phyloP scores from a whole-genome alignment of 2,888 invertebrate genomes.

The Rhingia campestris region DNA sequence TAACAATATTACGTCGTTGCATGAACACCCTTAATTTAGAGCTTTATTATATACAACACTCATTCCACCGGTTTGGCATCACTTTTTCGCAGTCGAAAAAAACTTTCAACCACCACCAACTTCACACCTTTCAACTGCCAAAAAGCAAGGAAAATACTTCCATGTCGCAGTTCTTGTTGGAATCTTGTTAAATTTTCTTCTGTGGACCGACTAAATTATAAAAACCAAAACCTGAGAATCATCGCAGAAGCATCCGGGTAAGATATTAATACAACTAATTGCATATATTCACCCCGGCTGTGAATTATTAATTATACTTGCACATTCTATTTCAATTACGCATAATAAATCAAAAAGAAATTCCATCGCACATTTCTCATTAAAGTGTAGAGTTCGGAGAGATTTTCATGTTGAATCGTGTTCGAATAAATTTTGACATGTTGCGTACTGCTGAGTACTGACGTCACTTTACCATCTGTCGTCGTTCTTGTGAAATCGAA shows the following conservation, averaged over 20 bases:
- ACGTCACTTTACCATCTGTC: constrained; percentile 43
- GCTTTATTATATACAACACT: neutral
- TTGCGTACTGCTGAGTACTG: constrained; percentile 27
- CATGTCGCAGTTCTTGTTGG: constrained; percentile 77
- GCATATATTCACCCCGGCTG: constrained; percentile 32
- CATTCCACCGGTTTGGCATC: constrained; percentile 18
- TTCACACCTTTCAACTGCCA: constrained; percentile 59
- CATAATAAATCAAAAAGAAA: constrained; percentile 15
- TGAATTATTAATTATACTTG: constrained; percentile 13
- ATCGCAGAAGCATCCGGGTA: constrained; percentile 74
- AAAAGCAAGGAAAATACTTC: constrained; percentile 50
- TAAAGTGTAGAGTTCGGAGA: constrained; percentile 51
- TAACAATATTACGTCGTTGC: too few relatives aligned
- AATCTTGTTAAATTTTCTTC: constrained; percentile 76
- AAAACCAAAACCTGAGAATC: constrained; percentile 70
- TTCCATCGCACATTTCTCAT: constrained; percentile 20
- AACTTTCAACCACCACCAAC: constrained; percentile 33
- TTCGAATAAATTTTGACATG: constrained; percentile 40
- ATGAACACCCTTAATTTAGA: too few relatives aligned
- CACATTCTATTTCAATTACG: constrained; percentile 30
- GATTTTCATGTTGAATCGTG: constrained; percentile 65
- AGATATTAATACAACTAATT: constrained; percentile 25
- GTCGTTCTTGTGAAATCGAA: constrained; percentile 4
- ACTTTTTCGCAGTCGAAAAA: neutral
- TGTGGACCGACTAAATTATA: constrained; percentile 66